phyloP scores from a whole-genome alignment of 2,113 vertebrate species.

The Corythaixoides concolor region DNA sequence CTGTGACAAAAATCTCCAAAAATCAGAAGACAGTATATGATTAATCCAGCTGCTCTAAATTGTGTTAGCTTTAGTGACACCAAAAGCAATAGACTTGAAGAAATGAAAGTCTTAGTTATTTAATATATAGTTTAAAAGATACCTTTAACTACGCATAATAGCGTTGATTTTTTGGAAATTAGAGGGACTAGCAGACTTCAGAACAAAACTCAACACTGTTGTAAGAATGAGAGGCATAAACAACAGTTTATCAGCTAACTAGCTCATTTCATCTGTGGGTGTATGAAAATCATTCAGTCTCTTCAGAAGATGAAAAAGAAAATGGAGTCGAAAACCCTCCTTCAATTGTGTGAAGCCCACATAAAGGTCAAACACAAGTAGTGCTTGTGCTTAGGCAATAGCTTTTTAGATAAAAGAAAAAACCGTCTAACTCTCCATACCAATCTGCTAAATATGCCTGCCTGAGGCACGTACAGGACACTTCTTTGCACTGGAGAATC shows the following conservation, averaged over 20 bases:
- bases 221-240: not conserved
- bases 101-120: not conserved
- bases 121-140: not conserved
- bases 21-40: not conserved
- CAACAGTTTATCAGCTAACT: not conserved
- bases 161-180: not conserved
- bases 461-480: not conserved
- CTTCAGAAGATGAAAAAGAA: not conserved
- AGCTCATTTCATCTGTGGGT: not conserved
- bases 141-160: not conserved
- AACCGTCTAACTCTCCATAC: not conserved
- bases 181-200: not conserved
- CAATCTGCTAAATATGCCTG: not conserved
- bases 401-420: not conserved
- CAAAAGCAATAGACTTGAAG: not conserved
- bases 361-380: not conserved
- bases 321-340: accelerated
- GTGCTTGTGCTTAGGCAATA: not conserved
- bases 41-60: not conserved
- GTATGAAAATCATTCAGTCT: not conserved
- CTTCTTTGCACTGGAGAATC: not conserved
- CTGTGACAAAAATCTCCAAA: not conserved
- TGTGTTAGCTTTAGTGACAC: not conserved
- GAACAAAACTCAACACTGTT: not conserved
- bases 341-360: not conserved